Evolutionary conservation across 2,888 invertebrate species (phyloP), one percentile per base, ranked within the genome.

Genomic region (Drosophila mimica): DNA sequence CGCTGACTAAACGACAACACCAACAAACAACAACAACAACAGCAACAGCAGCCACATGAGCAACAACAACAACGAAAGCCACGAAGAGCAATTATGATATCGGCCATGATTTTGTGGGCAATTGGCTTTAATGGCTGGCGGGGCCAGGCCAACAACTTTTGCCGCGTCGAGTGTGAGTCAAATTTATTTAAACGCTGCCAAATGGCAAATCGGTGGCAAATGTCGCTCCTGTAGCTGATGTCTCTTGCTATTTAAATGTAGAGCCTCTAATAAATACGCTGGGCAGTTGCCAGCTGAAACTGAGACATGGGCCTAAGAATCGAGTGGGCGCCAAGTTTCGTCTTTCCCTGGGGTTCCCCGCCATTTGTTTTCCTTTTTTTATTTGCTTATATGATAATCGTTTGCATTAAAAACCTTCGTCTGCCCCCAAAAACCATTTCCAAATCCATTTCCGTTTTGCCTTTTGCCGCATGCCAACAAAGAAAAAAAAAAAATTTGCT

Each of bases 101-200:
- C 86, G 90, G 85, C 83, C 90, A 87, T 90, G 87, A 90, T 87
- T 87, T 87, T 90, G 87, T 87, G 90, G 87, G 87, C 87, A 87
- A 87, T 87, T 87, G 87, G 87, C 87, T 87, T 87, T 87, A 87
- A 87, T 90, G 90, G 90, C 77, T 66, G 61, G 59, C 69, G 76
- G 81, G 61, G 63, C 65, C 70, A 46, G 54, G 57, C 38, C 66
- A 62, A 49, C 69, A 53, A 60, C 70, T 63, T 72, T 36, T 30
- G 34, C 34, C 25, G 43, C n/a, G 40, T 36, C 20, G 61, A 60
- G 73, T 72, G 61, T 66, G 67, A 56, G 67, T 66, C 53, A 75
- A 86, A 81, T 87, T 83, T 88, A 86, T 90, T 87, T 87, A 86
- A 90, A 80, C 77, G 86, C 87, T 87, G 85, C 90, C 86, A 87